phyloP scores from a whole-genome alignment of 2,113 vertebrate genomes.

The Tichodroma muraria region DNA sequence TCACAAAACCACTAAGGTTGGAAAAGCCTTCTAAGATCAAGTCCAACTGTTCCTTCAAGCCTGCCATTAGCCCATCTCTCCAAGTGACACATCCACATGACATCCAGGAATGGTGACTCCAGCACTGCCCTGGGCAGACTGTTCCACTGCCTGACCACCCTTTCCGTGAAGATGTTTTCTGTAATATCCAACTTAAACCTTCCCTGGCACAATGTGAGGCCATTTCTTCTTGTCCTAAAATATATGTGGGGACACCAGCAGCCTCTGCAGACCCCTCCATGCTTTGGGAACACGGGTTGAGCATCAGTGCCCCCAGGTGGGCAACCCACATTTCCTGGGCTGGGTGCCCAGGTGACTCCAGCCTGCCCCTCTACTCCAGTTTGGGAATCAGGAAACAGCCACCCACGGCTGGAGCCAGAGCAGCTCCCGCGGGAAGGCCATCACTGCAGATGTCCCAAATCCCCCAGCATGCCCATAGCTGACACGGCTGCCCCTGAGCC shows the following conservation, averaged over 20 bases:
- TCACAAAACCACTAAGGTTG: not conserved
- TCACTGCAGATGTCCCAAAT: not conserved
- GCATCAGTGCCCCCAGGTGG: fast-evolving
- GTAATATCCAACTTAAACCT: not conserved
- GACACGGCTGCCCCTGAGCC: not conserved
- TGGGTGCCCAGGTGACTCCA: not conserved
- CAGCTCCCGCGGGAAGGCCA: fast-evolving
- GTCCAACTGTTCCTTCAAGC: not conserved
- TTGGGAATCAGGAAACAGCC: not conserved
- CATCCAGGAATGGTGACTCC: not conserved
- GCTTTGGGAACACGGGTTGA: not conserved
- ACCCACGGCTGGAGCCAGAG: not conserved
- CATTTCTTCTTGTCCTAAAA: not conserved
- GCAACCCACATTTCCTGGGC: fast-evolving
- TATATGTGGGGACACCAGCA: no score
- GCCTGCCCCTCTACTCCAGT: not conserved
- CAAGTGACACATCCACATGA: not conserved
- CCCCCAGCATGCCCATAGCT: not conserved
- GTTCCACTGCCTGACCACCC: not conserved
- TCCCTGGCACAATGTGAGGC: not conserved
- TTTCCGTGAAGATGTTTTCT: not conserved
- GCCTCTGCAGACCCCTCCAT: fast-evolving
- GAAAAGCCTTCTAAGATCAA: not conserved
- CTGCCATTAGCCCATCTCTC: not conserved
- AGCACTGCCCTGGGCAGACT: not conserved